Conservation (phyloP, 2,113 vertebrate species). For the Oxyura jamaicensis region DNA sequence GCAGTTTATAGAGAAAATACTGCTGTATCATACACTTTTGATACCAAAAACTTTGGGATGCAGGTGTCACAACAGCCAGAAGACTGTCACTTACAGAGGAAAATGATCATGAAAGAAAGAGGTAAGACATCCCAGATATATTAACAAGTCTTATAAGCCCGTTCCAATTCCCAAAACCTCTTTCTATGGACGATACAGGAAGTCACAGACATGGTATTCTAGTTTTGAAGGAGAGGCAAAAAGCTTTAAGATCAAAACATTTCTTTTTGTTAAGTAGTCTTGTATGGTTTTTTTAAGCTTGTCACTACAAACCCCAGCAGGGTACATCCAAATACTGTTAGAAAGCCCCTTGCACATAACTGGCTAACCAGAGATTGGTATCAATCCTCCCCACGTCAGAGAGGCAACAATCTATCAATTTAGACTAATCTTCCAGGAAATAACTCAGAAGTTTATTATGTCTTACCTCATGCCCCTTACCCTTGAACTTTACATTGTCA, state of each 20-base stretch:
- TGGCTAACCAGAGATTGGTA: rapidly evolving
- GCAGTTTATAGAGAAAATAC: not conserved
- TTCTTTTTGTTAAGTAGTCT: not conserved
- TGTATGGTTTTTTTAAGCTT: not conserved
- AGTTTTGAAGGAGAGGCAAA: not conserved
- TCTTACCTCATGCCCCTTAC: slow-evolving; percentile 94
- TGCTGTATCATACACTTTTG: not conserved
- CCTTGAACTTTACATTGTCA: slow-evolving; percentile 85
- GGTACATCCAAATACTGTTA: not conserved
- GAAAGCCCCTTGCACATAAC: not conserved
- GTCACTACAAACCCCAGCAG: not conserved
- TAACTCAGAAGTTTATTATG: not conserved
- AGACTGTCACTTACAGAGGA: not conserved
- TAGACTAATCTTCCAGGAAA: not conserved
- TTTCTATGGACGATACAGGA: not conserved
- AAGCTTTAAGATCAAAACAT: not conserved
- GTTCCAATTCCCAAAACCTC: not conserved
- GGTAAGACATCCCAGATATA: not conserved
- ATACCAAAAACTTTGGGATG: not conserved
- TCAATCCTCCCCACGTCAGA: rapidly evolving
- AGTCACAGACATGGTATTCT: not conserved
- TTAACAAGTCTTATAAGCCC: not conserved
- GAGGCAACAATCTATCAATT: not conserved
- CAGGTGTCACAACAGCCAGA: not conserved
- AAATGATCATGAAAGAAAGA: not conserved